Conservation (phyloP, 2,797 vertebrate genomes). For the Pseudotriccus pelzelni region DNA sequence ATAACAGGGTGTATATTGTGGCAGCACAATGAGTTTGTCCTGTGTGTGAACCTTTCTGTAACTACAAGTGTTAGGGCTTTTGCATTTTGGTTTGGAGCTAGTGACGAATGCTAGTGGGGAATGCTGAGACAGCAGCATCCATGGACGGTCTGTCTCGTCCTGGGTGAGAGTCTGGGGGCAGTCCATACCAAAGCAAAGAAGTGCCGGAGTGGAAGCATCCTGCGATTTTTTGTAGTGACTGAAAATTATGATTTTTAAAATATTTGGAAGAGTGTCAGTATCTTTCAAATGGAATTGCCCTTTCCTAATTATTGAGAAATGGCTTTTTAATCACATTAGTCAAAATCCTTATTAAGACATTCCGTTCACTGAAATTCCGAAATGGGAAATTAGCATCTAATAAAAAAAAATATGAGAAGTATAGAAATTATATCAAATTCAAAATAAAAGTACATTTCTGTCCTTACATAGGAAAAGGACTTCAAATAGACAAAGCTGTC, state of each 20-base stretch:
- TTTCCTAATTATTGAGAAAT: background rate
- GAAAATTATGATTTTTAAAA: background rate
- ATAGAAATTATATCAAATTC: background rate
- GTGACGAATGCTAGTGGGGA: background rate
- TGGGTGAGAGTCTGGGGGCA: background rate
- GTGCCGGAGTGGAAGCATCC: background rate
- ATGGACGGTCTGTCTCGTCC: background rate
- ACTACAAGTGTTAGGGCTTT: background rate
- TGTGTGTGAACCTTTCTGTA: background rate
- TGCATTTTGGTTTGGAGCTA: background rate
- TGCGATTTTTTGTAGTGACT: background rate
- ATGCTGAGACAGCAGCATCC: background rate
- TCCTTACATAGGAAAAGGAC: background rate
- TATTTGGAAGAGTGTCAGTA: background rate
- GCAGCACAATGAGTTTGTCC: background rate
- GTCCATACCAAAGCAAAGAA: background rate
- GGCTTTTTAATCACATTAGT: background rate
- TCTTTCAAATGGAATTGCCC: background rate
- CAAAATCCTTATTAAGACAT: background rate
- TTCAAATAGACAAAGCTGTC: background rate
- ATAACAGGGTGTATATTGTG: background rate
- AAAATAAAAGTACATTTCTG: background rate
- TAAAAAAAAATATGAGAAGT: background rate
- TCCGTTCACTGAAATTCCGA: background rate
- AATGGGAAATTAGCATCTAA: background rate